Conservation (phyloP, 92 coral and sea anemone species). For the Siderastrea radians region DNA sequence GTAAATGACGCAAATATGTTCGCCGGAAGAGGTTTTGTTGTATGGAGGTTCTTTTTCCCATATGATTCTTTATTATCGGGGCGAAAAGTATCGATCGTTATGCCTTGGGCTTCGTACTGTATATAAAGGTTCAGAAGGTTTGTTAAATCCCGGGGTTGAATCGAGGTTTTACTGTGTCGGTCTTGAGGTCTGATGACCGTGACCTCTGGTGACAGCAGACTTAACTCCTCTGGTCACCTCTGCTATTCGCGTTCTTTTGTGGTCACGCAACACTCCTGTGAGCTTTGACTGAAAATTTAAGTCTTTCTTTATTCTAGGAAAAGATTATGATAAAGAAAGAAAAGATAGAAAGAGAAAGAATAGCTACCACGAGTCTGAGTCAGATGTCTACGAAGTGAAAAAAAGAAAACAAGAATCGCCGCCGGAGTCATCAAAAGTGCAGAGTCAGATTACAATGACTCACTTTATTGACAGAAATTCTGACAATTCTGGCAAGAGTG, state of each 20-base stretch:
- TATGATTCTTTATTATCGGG: no score
- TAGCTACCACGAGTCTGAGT: slow-evolving; percentile 21
- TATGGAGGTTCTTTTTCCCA: no score
- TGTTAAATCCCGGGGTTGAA: no score
- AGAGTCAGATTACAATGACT: neutral
- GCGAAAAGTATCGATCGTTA: no score
- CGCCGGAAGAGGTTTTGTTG: no score
- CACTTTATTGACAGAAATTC: neutral
- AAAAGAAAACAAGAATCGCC: neutral
- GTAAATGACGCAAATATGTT: no score
- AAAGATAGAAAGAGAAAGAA: slow-evolving; percentile 21
- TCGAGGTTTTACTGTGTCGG: neutral
- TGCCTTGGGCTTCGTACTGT: no score
- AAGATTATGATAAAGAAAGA: neutral
- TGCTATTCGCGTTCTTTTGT: neutral
- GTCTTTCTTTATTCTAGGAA: slow-evolving; percentile 15
- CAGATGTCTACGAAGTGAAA: neutral
- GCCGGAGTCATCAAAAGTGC: neutral
- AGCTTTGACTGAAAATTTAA: neutral
- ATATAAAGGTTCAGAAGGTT: no score
- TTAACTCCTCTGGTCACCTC: slow-evolving; percentile 1
- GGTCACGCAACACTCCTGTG: slow-evolving; percentile 23
- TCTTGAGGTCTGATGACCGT: neutral
- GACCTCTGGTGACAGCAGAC: neutral
- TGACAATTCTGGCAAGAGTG: neutral